These are phyloP conservation scores for Brachyptera risi DNA, from an alignment of 2,888 invertebrate genomes.

Conservation along the genomic window DNA sequence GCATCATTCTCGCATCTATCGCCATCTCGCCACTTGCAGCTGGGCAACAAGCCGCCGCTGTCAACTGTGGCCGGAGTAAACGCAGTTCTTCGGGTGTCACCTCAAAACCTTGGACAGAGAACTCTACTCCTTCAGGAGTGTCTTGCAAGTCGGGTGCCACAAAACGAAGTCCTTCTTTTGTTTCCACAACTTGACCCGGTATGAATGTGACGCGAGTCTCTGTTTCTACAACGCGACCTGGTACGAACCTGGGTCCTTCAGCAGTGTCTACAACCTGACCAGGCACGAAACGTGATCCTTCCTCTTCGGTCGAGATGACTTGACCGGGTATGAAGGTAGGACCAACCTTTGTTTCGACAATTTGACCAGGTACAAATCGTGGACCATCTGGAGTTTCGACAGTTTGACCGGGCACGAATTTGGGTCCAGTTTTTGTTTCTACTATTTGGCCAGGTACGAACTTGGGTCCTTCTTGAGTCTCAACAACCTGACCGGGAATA, in stretches of 20 bases:
- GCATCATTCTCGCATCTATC: slow-evolving; percentile 60
- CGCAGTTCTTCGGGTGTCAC: slow-evolving; percentile 50
- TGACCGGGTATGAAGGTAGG: slow-evolving; percentile 76
- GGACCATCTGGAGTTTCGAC: slow-evolving; percentile 66
- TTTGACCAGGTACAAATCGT: slow-evolving; percentile 74
- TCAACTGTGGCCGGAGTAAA: slow-evolving; percentile 44
- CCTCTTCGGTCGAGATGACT: slow-evolving; percentile 61
- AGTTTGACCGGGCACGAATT: slow-evolving; percentile 69
- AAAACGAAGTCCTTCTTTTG: slow-evolving; percentile 55
- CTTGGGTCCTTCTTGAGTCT: slow-evolving; percentile 62
- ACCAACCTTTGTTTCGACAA: slow-evolving; percentile 68
- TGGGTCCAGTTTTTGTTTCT: slow-evolving; percentile 60
- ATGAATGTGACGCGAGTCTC: slow-evolving; percentile 47
- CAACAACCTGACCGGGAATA: slow-evolving; percentile 68
- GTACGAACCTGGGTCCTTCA: slow-evolving; percentile 61
- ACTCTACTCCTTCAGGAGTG: slow-evolving; percentile 62
- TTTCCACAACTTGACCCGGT: slow-evolving; percentile 51
- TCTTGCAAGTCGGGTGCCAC: slow-evolving; percentile 65
- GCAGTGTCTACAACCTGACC: slow-evolving; percentile 70
- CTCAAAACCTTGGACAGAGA: slow-evolving; percentile 66
- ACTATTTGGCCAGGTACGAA: slow-evolving; percentile 77
- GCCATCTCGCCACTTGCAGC: slow-evolving; percentile 55
- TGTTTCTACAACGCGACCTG: slow-evolving; percentile 50
- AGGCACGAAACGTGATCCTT: slow-evolving; percentile 57
- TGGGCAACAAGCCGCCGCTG: slow-evolving; percentile 37